phyloP scores from a whole-genome alignment of 2,113 vertebrate species.

The Otocyon megalotis region DNA sequence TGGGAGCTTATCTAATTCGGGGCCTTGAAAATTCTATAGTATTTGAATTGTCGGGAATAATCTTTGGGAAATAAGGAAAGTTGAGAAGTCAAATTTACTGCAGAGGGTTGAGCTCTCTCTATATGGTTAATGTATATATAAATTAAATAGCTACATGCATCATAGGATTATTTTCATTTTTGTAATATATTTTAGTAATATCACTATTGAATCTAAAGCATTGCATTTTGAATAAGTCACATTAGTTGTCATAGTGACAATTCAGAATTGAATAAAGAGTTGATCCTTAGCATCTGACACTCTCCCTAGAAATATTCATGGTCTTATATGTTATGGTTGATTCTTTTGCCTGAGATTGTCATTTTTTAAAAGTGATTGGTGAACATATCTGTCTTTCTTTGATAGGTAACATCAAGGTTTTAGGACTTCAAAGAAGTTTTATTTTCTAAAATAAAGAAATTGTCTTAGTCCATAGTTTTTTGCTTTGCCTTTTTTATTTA shows the following conservation, averaged over 20 bases:
- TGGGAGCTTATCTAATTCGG: background rate
- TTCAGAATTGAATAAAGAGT: constrained; percentile 14
- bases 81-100: background rate
- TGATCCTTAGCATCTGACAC: background rate
- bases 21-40: background rate
- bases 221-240: background rate
- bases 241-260: background rate
- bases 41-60: background rate
- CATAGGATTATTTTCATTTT: background rate
- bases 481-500: background rate
- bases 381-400: background rate
- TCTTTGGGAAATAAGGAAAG: background rate
- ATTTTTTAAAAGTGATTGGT: background rate
- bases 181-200: background rate
- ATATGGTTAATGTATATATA: background rate
- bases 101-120: background rate
- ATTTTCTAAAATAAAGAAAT: background rate
- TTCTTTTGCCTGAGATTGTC: background rate
- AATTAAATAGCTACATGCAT: background rate
- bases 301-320: background rate
- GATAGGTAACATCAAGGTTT: background rate
- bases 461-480: background rate
- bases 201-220: background rate
- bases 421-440: background rate
- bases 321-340: background rate